Percentiles rank a stretch among this genome's conserved stretches.
Evolutionary conservation across 2,797 vertebrate species (phyloP).

Genomic region (Gadopsis bispinosus): DNA sequence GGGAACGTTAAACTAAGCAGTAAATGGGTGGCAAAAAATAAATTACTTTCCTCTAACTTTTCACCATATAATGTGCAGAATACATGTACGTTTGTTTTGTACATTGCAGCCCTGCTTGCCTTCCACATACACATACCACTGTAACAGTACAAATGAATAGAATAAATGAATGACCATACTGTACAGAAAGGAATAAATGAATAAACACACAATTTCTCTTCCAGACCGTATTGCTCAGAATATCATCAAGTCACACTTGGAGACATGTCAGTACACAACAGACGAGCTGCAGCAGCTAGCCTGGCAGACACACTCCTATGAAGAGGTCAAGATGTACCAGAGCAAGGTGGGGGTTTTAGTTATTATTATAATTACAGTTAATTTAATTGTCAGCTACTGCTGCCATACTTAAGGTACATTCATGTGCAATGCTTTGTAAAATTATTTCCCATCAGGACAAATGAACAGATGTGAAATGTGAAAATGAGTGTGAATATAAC

Average conservation of each 20-base stretch:
- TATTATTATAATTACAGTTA: background rate
- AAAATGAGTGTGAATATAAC: background rate
- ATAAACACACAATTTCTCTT: slow-evolving; percentile 37
- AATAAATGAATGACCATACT: background rate
- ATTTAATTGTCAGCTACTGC: background rate
- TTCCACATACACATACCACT: background rate
- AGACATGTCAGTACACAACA: slow-evolving; percentile 98
- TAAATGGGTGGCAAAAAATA: background rate
- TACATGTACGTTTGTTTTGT: background rate
- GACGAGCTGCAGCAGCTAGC: slow-evolving; percentile 98
- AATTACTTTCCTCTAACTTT: background rate
- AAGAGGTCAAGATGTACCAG: slow-evolving; percentile 99
- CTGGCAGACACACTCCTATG: slow-evolving; percentile 98
- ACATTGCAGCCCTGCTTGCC: background rate
- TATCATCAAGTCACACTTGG: slow-evolving; percentile 99
- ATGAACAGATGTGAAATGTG: no score
- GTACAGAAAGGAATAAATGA: slow-evolving; percentile 5
- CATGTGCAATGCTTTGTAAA: slow-evolving; percentile 62
- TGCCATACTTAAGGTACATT: slow-evolving; percentile 20
- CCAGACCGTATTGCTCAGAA: slow-evolving; percentile 99
- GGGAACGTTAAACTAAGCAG: slow-evolving; percentile 30
- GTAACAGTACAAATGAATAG: slow-evolving; percentile 2
- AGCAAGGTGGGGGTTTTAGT: slow-evolving; percentile 89
- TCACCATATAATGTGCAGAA: slow-evolving; percentile 8
- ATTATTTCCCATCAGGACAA: slow-evolving; percentile 41